Evolutionary conservation across 2,113 vertebrate genomes (phyloP), one percentile per base, ranked within the genome.

Genomic region (Oreamnos americanus): DNA sequence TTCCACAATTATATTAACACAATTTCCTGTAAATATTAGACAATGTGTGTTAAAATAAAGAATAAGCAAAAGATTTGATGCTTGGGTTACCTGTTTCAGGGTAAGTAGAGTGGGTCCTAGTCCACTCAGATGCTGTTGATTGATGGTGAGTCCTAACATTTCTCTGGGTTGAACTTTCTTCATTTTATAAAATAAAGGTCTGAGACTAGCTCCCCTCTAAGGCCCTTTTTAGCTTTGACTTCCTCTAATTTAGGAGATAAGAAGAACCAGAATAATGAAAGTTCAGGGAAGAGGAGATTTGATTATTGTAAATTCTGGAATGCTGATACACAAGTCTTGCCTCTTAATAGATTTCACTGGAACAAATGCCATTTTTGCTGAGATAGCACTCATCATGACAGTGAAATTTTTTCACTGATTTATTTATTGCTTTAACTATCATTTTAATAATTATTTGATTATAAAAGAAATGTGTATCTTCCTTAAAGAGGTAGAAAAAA

Each of bases 181-280:
- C n/a, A 89, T 92, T 74, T 39, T 95, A 33, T n/a, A 76, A 97
- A 93, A 82, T 64, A 93, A 86, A 88, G 21, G 11, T 88, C 26
- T 93, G 39, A 53, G 76, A 57, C 67, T 53, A 39, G 55, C 30
- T 45, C 1, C 16, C 10, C 43, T 91, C 51, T 19, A 15, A 43
- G 21, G 14, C 16, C 16, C 28, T 55, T 64, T 87, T 82, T 23
- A 23, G 36, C 16, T 8, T 45, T 87, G 53, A 49, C 51, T 85
- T 95, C 74, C 49, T 91, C 12, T 84, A 90, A 96, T 90, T 84
- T 89, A 95, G 95, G 64, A 97, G 43, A 51, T 17, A 21, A 2
- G 17, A 71, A 86, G 17, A 96, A 36, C 6, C 45, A 95, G 91
- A 85, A 33, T 64, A 94, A 94, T 89, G 78, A 51, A 95, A 96